phyloP scores from a whole-genome alignment of 2,888 invertebrate species.

The Choreutis nemorana region DNA sequence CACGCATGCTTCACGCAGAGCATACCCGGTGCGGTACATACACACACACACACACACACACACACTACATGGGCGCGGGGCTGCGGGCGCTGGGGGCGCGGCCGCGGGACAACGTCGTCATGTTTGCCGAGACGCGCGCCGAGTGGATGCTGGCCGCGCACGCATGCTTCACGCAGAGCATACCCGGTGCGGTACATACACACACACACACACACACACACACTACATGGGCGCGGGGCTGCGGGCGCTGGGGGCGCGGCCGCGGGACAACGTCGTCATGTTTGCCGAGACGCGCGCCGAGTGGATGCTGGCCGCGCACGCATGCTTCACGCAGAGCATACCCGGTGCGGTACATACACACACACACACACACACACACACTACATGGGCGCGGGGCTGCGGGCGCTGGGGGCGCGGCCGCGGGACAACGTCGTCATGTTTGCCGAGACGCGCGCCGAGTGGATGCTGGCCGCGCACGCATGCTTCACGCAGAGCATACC shows the following conservation, averaged over 20 bases:
- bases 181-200: slow-evolving; percentile 68
- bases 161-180: slow-evolving; percentile 95
- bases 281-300: slow-evolving; percentile 98
- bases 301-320: slow-evolving; percentile 97
- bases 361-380: no score
- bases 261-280: slow-evolving; percentile 82
- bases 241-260: slow-evolving; percentile 76
- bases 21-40: slow-evolving; percentile 71
- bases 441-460: no score
- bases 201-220: neutral
- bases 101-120: no score
- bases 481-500: neutral
- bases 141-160: slow-evolving; percentile 76
- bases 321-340: slow-evolving; percentile 93
- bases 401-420: no score
- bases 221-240: slow-evolving; percentile 84
- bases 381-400: no score
- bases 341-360: slow-evolving; percentile 63
- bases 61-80: no score
- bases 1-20: slow-evolving; percentile 96
- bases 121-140: slow-evolving; percentile 69
- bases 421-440: no score
- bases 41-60: neutral
- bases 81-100: no score
- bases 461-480: neutral